A percentile compares a stretch with the other conserved stretches of the same genome.
phyloP scores from a whole-genome alignment of 2,888 invertebrate species.

The Branchellion lobata region DNA sequence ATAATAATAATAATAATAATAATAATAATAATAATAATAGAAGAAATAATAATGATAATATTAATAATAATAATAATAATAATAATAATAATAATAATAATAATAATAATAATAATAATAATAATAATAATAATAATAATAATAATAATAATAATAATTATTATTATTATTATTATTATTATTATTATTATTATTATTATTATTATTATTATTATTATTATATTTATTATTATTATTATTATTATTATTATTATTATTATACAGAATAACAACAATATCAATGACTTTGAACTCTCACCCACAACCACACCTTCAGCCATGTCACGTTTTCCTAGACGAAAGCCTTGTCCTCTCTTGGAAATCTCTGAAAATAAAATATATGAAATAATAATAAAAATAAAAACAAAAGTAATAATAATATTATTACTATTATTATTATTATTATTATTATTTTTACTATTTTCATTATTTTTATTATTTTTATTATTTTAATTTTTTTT shows the following conservation, averaged over 20 bases:
- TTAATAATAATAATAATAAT: background rate
- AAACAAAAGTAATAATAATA: too few relatives aligned
- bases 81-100: background rate
- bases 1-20: background rate
- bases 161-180: too few relatives aligned
- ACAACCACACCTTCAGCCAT: background rate
- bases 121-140: too few relatives aligned
- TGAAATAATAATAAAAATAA: too few relatives aligned
- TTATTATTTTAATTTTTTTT: background rate
- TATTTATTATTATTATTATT: too few relatives aligned
- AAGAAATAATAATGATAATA: background rate
- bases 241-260: too few relatives aligned
- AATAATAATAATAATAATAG: background rate
- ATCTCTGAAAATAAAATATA: background rate
- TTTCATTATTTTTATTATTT: background rate
- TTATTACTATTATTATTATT: background rate
- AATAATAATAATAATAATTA: too few relatives aligned
- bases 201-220: too few relatives aligned
- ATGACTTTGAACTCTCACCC: background rate
- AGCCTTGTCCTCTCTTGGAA: background rate
- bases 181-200: too few relatives aligned
- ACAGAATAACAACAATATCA: background rate
- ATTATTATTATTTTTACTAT: constrained; percentile 12
- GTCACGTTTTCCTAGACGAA: background rate
- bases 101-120: background rate